phyloP scores from a whole-genome alignment of 2,797 vertebrate genomes.

The Xenentodon cancila region DNA sequence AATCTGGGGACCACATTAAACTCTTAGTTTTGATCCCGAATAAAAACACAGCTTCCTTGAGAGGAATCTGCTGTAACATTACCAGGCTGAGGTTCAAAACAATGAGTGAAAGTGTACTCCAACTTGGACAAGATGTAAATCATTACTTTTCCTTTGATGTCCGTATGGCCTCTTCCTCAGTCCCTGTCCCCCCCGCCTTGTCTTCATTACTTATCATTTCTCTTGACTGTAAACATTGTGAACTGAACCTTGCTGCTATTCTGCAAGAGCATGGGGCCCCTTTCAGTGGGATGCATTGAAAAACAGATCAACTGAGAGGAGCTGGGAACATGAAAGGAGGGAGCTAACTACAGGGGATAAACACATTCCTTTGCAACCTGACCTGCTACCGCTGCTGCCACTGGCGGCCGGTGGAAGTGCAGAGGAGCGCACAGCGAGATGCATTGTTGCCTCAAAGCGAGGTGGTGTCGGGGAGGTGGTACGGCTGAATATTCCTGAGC shows the following conservation, averaged over 20 bases:
- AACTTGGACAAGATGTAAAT: slow-evolving; percentile 61
- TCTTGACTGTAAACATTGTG: slow-evolving; percentile 64
- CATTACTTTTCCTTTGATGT: slow-evolving; percentile 63
- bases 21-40: slow-evolving; percentile 45
- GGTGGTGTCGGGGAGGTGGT: slow-evolving; percentile 38
- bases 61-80: slow-evolving; percentile 39
- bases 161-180: slow-evolving; percentile 37
- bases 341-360: slow-evolving; percentile 72
- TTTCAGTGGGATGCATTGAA: slow-evolving; percentile 51
- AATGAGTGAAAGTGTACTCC: slow-evolving; percentile 43
- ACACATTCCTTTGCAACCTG: slow-evolving; percentile 73
- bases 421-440: slow-evolving; percentile 62
- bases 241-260: slow-evolving; percentile 63
- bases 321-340: slow-evolving; percentile 70
- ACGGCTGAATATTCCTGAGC: slow-evolving; percentile 64
- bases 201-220: slow-evolving; percentile 71
- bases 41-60: slow-evolving; percentile 51
- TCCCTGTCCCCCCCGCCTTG: slow-evolving; percentile 44
- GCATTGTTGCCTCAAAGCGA: slow-evolving; percentile 71
- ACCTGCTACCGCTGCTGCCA: slow-evolving; percentile 61
- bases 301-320: slow-evolving; percentile 67
- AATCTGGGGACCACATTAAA: slow-evolving; percentile 52
- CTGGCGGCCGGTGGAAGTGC: slow-evolving; percentile 57
- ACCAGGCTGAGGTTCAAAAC: slow-evolving; percentile 27
- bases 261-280: slow-evolving; percentile 52